Evolutionary conservation across 37 sponge, comb jelly and placozoan genomes (phyloP), one percentile per base, ranked within the genome.

Genomic region (Amphimedon queenslandica): DNA sequence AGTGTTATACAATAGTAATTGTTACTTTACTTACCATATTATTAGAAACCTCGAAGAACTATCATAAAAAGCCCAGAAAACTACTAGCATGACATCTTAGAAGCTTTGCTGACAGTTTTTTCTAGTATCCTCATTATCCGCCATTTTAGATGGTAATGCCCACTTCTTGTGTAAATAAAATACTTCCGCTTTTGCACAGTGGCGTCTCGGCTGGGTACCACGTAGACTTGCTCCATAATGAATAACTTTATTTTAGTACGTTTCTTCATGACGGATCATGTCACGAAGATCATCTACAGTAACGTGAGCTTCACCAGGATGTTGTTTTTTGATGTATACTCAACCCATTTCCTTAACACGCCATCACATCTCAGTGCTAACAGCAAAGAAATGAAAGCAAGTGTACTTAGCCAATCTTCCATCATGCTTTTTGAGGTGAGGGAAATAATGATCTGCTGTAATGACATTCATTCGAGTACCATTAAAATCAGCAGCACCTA

Each of bases 301-400:
- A 0, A 81, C 69, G 18, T 67, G 69, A 21, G 67, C 75, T 67
- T 73, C 82, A 53, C 67, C 24, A 1, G 61, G 75, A 57, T 81
- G 55, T 51, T 81, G 82, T 8, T 47, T 41, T n/a, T n/a, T 8
- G 31, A 80, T 36, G 38, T 64, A 80, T 0, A 71, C 72, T 5
- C 73, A n/a, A 21, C 81, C 71, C 18, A 63, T 34, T 55, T 77
- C 4, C 38, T 5, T 47, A 43, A 72, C 56, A 51, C 71, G 29
- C 16, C 57, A 25, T 31, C 79, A 2, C 70, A 78, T 69, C 34
- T 66, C 63, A 30, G 79, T 78, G 70, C 71, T 78, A 1, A 78
- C 57, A 70, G 79, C 79, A 47, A 78, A 78, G 71, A 37, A 78
- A 25, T 70, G 27, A n/a, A 78, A 78, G 5, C 79, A 57, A 27